These are phyloP conservation scores for Chaetops frenatus DNA, from an alignment of 2,113 vertebrate genomes.

Conservation along the genomic window DNA sequence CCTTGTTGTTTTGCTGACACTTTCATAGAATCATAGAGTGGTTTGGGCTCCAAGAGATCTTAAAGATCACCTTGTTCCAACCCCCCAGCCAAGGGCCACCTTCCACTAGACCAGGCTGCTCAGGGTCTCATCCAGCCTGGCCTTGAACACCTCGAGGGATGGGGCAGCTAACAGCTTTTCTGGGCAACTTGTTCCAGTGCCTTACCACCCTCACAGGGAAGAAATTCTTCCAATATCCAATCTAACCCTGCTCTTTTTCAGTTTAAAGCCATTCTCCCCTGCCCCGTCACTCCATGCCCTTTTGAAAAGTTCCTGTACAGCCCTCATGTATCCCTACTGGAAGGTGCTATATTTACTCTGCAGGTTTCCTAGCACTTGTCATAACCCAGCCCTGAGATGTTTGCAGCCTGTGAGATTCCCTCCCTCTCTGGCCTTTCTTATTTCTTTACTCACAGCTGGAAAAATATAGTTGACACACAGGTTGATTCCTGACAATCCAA, in stretches of 20 bases:
- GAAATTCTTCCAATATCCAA: background rate
- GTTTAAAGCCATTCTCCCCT: background rate
- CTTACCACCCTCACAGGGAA: background rate
- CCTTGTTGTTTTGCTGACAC: background rate
- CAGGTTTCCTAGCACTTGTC: background rate
- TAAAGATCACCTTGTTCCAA: background rate
- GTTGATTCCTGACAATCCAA: background rate
- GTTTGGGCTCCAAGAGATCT: background rate
- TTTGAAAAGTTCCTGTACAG: background rate
- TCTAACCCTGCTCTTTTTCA: background rate
- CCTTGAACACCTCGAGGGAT: background rate
- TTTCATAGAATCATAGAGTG: background rate
- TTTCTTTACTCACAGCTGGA: background rate
- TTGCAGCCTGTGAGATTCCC: background rate
- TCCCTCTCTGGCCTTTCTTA: background rate
- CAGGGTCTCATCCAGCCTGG: background rate
- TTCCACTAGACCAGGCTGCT: background rate
- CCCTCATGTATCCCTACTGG: background rate
- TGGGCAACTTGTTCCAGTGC: background rate
- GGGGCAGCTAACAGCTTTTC: background rate
- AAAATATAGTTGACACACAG: background rate
- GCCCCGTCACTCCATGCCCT: background rate
- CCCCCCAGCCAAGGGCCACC: background rate
- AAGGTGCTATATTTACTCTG: background rate
- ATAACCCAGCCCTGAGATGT: background rate